Percentiles rank a stretch among this genome's conserved stretches.
Evolutionary conservation across 2,888 invertebrate genomes (phyloP).

Genomic region (Hyalella azteca): DNA sequence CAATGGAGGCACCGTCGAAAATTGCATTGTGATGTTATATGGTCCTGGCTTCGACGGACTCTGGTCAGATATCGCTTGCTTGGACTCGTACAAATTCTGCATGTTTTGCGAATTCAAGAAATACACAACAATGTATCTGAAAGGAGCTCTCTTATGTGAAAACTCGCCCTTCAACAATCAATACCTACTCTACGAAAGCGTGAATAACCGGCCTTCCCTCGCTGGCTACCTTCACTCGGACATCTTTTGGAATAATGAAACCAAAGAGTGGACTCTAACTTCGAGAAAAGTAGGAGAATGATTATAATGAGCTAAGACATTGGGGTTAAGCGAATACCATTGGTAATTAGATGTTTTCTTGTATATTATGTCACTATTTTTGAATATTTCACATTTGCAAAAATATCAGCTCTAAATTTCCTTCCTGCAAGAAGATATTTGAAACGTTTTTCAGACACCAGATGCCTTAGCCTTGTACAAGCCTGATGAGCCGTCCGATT

Average conservation of each 20-base stretch:
- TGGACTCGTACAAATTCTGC: slow-evolving; percentile 48
- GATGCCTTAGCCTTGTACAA: slow-evolving; percentile 41
- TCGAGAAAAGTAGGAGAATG: slow-evolving; percentile 52
- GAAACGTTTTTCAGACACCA: background rate
- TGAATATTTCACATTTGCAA: too few relatives aligned
- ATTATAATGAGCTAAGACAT: too few relatives aligned
- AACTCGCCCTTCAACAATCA: slow-evolving; percentile 51
- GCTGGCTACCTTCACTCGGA: slow-evolving; percentile 49
- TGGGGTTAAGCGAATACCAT: too few relatives aligned
- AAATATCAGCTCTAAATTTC: too few relatives aligned
- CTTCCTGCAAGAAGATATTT: too few relatives aligned
- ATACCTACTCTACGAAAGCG: slow-evolving; percentile 41
- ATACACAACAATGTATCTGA: slow-evolving; percentile 39
- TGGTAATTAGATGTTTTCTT: too few relatives aligned
- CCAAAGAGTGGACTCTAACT: slow-evolving; percentile 39
- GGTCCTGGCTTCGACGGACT: slow-evolving; percentile 38
- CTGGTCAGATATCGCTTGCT: slow-evolving; percentile 56
- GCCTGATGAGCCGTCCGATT: slow-evolving; percentile 38
- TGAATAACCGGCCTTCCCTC: slow-evolving; percentile 33
- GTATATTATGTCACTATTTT: too few relatives aligned
- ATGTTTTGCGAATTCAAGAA: slow-evolving; percentile 45
- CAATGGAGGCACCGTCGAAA: slow-evolving; percentile 49
- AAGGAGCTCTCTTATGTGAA: slow-evolving; percentile 43
- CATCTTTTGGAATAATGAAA: slow-evolving; percentile 46
- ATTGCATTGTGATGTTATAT: slow-evolving; percentile 53